phyloP scores from a whole-genome alignment of 1,140 invertebrate genomes.

The Anastrepha ludens region DNA sequence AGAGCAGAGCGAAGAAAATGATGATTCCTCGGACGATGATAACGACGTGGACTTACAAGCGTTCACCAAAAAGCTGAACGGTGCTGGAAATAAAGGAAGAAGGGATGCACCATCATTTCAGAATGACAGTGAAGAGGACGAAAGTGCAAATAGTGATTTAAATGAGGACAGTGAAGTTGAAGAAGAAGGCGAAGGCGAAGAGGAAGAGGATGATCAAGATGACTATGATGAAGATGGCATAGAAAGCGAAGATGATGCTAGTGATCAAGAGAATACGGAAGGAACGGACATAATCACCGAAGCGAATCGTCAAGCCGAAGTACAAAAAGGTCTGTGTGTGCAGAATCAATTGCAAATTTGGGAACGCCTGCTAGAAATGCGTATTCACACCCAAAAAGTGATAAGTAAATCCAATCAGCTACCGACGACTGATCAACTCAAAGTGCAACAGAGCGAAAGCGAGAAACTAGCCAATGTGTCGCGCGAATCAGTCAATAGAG shows the following conservation, averaged over 20 bases:
- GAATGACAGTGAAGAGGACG: conserved; percentile 53
- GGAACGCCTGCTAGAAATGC: conserved; percentile 87
- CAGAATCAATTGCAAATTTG: conserved; percentile 86
- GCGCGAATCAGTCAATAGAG: conserved; percentile 75
- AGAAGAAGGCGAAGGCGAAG: conserved; percentile 64
- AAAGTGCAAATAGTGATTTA: conserved; percentile 59
- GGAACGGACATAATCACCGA: conserved; percentile 63
- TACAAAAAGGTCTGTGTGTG: conserved; percentile 86
- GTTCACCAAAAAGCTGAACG: conserved; percentile 29
- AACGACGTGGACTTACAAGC: background rate
- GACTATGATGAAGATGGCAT: conserved; percentile 64
- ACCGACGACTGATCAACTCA: conserved; percentile 79
- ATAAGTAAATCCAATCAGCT: conserved; percentile 84
- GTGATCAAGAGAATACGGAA: conserved; percentile 72
- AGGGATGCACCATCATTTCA: conserved; percentile 54
- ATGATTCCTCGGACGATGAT: conserved; percentile 48
- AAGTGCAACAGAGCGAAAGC: conserved; percentile 72
- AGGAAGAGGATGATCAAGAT: conserved; percentile 60
- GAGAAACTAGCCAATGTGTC: conserved; percentile 71
- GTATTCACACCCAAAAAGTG: conserved; percentile 90
- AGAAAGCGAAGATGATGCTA: conserved; percentile 60
- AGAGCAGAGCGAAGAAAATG: conserved; percentile 54
- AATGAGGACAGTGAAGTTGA: conserved; percentile 65
- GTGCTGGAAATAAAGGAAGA: background rate
- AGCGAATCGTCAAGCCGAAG: conserved; percentile 75